Base-by-base conservation (phyloP, 2,888 invertebrate genomes). In the Phengaris alcon region DNA sequence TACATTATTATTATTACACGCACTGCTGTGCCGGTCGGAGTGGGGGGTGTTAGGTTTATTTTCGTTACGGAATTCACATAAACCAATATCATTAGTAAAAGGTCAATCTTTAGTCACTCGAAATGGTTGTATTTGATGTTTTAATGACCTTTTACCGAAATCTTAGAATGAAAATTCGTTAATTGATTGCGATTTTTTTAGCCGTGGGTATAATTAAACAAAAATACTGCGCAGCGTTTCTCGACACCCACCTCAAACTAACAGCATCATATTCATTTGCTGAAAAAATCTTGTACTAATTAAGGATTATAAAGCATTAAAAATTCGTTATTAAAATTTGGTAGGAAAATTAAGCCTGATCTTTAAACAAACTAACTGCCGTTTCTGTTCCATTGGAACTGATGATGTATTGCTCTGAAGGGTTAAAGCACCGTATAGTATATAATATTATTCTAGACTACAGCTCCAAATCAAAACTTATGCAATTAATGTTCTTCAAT, bases 401-500 rank as follows among this genome's bases (percentile, higher is more conserved):
- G 59, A 12, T 64, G 15, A 35, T 64, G 35, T 64, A 64, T 64
- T 64, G 2, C 35, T 48, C 5, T 48, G 3, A 59, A 22, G 13
- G 6, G 13, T 13, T 64, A 64, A 69, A 69, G 9, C 3, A 48
- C 69, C 69, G 69, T 3, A 69, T 6, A 35, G 35, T 12, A n/a
- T 8, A n/a, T 46, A 8, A 46, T 48, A 48, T 3, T 69, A 48
- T 68, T 69, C n/a, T 1, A 48, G 46, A 69, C 48, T 68, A 35
- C 22, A 48, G 48, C 15, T 48, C 48, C 48, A 48, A 69, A 69
- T 48, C 69, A 46, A 48, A 69, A 69, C 69, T 69, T 69, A 48
- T 48, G 69, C 48, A 69, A 69, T 69, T n/a, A 59, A 69, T 69
- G 69, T 48, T 69, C 48, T 69, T 69, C 69, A 69, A 69, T 69